Evolutionary conservation across 2,888 invertebrate species (phyloP), one percentile per base, ranked within the genome.

Genomic region (Chymomyza fuscimana): DNA sequence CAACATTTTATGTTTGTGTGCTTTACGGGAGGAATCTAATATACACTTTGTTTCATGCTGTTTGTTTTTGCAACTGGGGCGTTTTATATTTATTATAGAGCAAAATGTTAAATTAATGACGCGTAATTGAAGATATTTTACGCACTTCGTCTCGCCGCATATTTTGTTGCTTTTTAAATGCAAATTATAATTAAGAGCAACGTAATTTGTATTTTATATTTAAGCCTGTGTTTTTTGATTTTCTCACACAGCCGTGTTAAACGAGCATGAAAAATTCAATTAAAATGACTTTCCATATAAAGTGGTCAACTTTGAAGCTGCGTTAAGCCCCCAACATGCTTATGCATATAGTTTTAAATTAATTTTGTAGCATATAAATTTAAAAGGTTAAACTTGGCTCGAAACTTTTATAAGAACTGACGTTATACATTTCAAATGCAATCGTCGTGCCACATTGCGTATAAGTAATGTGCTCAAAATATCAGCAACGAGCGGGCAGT

Each of bases 371-470:
- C 9, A 40, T 5, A 40, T 40, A 5, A 40, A 40, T 40, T 40
- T 40, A 10, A 40, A 40, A 40, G 9, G 40, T 40, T 40, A 40
- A 9, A 10, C 40, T 2, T 6, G 10, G 40, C 40, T 4, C 40
- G 5, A 10, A 40, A 9, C 40, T 9, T 10, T 40, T 40, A 40
- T 40, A 40, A 40, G 10, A 40, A 40, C 40, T 40, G 40, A 40
- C 40, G 40, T 40, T 7, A 40, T 40, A 10, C n/a, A 62, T 22
- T 36, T 25, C 29, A 32, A 22, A 66, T 66, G 50, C 50, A 56
- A 65, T 65, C 5, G 16, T 12, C 36, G 82, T 80, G 69, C 76
- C 65, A 84, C 82, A 72, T 79, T 77, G 82, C 79, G 75, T 79
- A 82, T 72, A 69, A 64, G 69, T 70, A 77, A 69, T 71, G 56